These are phyloP conservation scores for Oreochromis tanganicae DNA, from an alignment of 2,113 vertebrate species.

Conservation along the genomic window DNA sequence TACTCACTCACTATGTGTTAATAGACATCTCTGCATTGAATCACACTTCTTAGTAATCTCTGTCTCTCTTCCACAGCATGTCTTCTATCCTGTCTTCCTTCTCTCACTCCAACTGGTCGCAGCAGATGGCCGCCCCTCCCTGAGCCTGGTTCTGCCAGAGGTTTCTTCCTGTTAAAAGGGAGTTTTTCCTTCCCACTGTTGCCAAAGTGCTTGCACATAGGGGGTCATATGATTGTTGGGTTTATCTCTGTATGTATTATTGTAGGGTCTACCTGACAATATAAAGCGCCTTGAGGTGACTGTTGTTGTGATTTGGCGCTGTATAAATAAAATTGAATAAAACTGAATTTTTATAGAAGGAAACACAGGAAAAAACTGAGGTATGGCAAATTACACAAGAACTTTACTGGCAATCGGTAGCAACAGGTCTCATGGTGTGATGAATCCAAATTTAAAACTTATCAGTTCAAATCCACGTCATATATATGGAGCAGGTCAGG, in stretches of 20 bases:
- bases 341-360: accelerated
- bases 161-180: neutral
- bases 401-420: neutral
- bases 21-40: accelerated
- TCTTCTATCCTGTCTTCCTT: neutral
- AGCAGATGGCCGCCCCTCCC: too few relatives aligned
- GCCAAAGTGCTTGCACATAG: neutral
- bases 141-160: neutral
- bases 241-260: neutral
- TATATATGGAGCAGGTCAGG: neutral
- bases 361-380: neutral
- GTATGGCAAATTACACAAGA: neutral
- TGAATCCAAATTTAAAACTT: neutral
- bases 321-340: neutral
- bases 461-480: neutral
- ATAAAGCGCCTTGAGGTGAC: accelerated
- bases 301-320: accelerated
- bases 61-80: neutral
- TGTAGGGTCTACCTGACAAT: neutral
- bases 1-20: neutral
- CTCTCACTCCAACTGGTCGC: neutral
- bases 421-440: neutral
- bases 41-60: neutral
- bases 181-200: neutral
- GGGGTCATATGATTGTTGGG: neutral